Evolutionary conservation across 2,888 invertebrate genomes (phyloP), one percentile per base, ranked within the genome.

Genomic region (Caenorhabditis zanzibari): DNA sequence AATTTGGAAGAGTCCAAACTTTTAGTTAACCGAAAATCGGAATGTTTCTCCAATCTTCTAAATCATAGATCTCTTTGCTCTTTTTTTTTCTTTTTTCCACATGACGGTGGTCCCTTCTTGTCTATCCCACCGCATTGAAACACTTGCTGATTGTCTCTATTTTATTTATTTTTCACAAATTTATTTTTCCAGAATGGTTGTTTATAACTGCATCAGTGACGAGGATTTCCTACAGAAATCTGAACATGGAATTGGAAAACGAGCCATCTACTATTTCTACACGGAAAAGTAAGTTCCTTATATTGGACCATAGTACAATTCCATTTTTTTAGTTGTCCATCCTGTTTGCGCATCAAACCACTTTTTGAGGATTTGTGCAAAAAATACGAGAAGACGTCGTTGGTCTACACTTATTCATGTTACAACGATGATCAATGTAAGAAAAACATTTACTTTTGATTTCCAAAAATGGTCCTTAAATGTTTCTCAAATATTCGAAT

Each of bases 201-300:
- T 74, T n/a, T 74, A 74, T 63, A 69, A 74, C 22, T 81, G 81
- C 56, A 28, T 74, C 12, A 32, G 52, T 28, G 81, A 81, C 24
- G 81, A 81, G 44, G 81, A 81, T 38, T 81, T 74, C 16, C 58
- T 81, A 0, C 47, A 47, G 6, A 81, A 81, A 69, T 81, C 81
- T 6, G 69, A 69, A 44, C 68, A 81, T 24, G 81, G 66, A n/a
- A 68, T 81, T 32, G 81, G 81, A 68, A 81, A 81, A 68, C 38
- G 69, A 63, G 68, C 52, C n/a, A 81, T 81, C 38, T 81, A 74
- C n/a, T 81, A 74, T 19, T 81, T 81, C 28, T 81, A 81, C n/a
- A 54, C 69, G 10, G 81, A 81, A 10, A 68, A 47, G 74, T 81
- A 7, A 64, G 1, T 49, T 26, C 14, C 12, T 38, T 22, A 19